Evolutionary conservation across 2,113 vertebrate species (phyloP).

Genomic region (Semnornis frantzii): DNA sequence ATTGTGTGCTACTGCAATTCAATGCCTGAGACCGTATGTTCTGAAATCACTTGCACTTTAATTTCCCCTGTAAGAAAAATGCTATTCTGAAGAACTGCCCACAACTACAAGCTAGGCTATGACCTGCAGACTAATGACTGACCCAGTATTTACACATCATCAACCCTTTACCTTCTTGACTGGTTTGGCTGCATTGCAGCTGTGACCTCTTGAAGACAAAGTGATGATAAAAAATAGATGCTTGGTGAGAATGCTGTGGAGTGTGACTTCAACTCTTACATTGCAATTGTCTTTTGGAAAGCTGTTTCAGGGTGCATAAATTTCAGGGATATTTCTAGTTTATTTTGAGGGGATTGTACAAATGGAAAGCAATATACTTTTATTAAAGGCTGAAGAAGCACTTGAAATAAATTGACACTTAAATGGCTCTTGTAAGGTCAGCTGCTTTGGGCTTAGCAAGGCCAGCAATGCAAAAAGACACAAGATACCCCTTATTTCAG

Average conservation of each 20-base stretch:
- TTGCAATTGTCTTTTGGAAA: background rate
- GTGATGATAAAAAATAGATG: background rate
- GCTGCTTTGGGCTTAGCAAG: background rate
- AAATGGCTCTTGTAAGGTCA: background rate
- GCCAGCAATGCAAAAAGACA: background rate
- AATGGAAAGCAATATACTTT: background rate
- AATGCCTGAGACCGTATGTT: fast-evolving
- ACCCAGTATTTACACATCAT: background rate
- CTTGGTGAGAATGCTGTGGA: background rate
- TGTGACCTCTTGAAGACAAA: background rate
- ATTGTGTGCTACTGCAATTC: background rate
- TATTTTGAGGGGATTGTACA: background rate
- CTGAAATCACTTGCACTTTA: background rate
- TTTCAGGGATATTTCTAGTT: background rate
- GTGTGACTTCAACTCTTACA: background rate
- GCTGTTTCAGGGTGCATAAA: background rate
- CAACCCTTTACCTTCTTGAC: background rate
- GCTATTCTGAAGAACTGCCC: background rate
- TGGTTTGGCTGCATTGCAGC: background rate
- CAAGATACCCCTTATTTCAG: background rate
- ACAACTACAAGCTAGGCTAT: background rate
- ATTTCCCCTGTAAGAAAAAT: background rate
- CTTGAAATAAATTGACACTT: background rate
- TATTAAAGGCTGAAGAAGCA: background rate
- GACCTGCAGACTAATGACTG: background rate